These are phyloP conservation scores for Pogona vitticeps DNA, from an alignment of 2,113 vertebrate species.

Conservation along the genomic window DNA sequence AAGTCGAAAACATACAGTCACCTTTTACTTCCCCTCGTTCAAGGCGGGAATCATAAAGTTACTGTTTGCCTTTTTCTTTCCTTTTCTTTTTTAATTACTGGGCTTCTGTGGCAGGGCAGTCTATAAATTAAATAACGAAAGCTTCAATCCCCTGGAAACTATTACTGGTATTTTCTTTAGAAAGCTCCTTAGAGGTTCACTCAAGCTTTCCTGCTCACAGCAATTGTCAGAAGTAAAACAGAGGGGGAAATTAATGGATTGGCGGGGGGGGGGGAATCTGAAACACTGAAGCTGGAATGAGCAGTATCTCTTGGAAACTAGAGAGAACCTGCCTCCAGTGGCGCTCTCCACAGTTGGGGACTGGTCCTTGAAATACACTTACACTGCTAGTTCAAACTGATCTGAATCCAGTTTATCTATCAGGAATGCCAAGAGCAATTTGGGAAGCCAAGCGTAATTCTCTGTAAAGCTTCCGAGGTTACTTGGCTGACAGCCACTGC, in stretches of 20 bases:
- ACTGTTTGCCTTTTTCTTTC: not conserved
- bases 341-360: too few relatives aligned
- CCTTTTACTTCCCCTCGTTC: not conserved
- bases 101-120: not conserved
- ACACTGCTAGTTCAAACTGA: not conserved
- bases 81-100: too few relatives aligned
- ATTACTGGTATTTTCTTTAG: not conserved
- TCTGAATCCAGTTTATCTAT: not conserved
- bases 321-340: not conserved
- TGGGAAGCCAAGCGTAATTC: too few relatives aligned
- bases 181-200: not conserved
- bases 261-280: not conserved
- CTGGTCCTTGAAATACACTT: not conserved
- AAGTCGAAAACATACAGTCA: too few relatives aligned
- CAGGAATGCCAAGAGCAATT: not conserved
- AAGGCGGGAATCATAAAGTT: not conserved
- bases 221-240: constrained; percentile 14
- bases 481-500: not conserved
- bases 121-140: constrained; percentile 20
- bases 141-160: not conserved
- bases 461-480: not conserved
- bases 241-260: not conserved
- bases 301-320: not conserved
- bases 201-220: not conserved
- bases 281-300: not conserved